phyloP scores from a whole-genome alignment of 2,888 invertebrate species.

The Mythimna pallens region DNA sequence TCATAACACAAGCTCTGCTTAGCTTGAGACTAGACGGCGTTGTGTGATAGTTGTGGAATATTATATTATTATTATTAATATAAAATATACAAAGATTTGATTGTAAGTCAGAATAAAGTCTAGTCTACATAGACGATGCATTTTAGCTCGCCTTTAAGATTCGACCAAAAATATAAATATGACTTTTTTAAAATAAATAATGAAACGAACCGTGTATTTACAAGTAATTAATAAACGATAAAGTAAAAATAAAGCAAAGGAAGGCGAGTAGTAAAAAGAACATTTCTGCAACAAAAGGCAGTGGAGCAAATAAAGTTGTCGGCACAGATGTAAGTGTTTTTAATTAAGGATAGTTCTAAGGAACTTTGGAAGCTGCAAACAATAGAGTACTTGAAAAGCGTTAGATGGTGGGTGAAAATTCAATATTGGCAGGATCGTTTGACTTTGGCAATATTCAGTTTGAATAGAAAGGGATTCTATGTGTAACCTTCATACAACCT shows the following conservation, averaged over 20 bases:
- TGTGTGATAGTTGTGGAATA: too few relatives aligned
- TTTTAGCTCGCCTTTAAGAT: background rate
- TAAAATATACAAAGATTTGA: background rate
- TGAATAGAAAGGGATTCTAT: background rate
- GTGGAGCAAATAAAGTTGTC: slow-evolving; percentile 7
- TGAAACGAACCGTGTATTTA: background rate
- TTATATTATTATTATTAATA: too few relatives aligned
- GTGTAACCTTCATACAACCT: background rate
- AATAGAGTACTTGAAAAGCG: background rate
- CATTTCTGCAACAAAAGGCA: slow-evolving; percentile 6
- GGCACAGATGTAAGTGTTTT: slow-evolving; percentile 21
- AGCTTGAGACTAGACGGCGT: too few relatives aligned
- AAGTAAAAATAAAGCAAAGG: slow-evolving; percentile 1
- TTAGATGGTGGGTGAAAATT: slow-evolving; percentile 4
- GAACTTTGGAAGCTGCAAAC: background rate
- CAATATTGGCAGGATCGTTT: slow-evolving; percentile 1
- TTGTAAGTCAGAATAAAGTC: background rate
- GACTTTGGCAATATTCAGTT: background rate
- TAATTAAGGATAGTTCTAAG: slow-evolving; percentile 32
- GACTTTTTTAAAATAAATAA: background rate
- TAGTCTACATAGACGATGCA: background rate
- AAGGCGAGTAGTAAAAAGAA: slow-evolving; percentile 9
- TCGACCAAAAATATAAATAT: background rate
- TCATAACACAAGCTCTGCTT: too few relatives aligned
- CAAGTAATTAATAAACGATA: slow-evolving; percentile 9